Percentiles rank a stretch among this genome's conserved stretches.
These are phyloP conservation scores for Coenonympha arcania DNA, from an alignment of 2,888 invertebrate species.

Conservation along the genomic window DNA sequence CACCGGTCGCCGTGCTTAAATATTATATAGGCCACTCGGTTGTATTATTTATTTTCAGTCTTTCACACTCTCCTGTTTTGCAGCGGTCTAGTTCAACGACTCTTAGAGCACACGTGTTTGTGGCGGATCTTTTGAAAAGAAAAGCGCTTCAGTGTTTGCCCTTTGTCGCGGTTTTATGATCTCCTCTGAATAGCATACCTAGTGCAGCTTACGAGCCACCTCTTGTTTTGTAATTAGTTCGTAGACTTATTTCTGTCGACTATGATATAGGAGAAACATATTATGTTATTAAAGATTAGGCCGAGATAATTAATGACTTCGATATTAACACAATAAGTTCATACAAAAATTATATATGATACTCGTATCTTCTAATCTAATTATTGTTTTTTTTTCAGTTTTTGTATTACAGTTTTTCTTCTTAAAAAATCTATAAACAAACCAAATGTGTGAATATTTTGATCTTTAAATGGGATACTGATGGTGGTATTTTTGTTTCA, in stretches of 20 bases:
- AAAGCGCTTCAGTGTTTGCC: slow-evolving; percentile 3
- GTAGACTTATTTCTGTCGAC: neutral
- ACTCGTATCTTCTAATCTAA: too few species aligned
- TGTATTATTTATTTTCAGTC: slow-evolving; percentile 2
- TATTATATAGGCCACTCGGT: neutral
- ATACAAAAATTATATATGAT: too few species aligned
- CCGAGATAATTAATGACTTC: too few species aligned
- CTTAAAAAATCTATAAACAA: too few species aligned
- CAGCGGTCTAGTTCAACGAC: slow-evolving; percentile 8
- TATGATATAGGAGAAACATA: too few species aligned
- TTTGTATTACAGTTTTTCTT: too few species aligned
- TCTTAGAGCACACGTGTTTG: neutral
- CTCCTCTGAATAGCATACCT: neutral
- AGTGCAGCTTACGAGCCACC: too few species aligned
- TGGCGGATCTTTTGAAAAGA: neutral
- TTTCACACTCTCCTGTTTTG: neutral
- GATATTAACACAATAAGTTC: too few species aligned
- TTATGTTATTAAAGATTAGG: too few species aligned
- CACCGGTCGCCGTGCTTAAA: neutral
- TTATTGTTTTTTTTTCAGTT: too few species aligned
- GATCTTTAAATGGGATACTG: neutral
- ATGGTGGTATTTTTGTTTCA: slow-evolving; percentile 36
- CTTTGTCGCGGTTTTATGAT: slow-evolving; percentile 5
- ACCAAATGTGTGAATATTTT: too few species aligned
- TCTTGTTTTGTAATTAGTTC: neutral